These are phyloP conservation scores for Ataeniobius toweri DNA, from an alignment of 2,797 vertebrate genomes.

Conservation along the genomic window DNA sequence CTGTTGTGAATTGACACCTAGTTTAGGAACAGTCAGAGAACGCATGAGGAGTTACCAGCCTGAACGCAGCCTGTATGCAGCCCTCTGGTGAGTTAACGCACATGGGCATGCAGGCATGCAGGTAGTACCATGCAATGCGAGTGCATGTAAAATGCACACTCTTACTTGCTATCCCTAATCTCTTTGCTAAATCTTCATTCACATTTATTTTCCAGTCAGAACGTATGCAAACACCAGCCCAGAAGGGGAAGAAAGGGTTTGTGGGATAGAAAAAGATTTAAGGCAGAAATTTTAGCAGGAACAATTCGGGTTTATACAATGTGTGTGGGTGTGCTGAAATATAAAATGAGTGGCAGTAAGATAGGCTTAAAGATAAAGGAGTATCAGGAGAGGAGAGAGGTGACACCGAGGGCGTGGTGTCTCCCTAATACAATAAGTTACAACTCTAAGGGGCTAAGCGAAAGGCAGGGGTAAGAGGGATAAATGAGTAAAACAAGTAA, in stretches of 20 bases:
- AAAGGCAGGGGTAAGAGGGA: constrained; percentile 37
- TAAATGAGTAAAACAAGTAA: constrained; percentile 33
- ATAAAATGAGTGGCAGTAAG: constrained; percentile 39
- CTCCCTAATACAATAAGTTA: constrained; percentile 68
- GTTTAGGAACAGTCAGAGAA: constrained; percentile 99
- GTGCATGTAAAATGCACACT: constrained; percentile 61
- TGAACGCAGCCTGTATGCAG: constrained; percentile 86
- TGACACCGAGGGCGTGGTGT: constrained; percentile 80
- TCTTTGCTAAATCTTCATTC: constrained; percentile 30
- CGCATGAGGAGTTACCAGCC: constrained; percentile 98
- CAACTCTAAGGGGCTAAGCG: constrained; percentile 61
- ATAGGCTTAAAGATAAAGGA: constrained; percentile 42
- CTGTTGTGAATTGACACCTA: constrained; percentile 99
- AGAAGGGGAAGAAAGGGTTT: constrained; percentile 28
- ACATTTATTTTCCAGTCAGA: constrained; percentile 6
- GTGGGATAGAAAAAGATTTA: constrained; percentile 50
- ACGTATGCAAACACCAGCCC: constrained; percentile 44
- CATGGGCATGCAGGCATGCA: constrained; percentile 78
- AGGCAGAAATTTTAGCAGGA: constrained; percentile 31
- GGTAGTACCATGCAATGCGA: constrained; percentile 59
- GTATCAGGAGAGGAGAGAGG: constrained; percentile 57
- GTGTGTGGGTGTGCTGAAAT: constrained; percentile 22
- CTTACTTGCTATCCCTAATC: constrained; percentile 31
- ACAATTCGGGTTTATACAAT: constrained; percentile 15
- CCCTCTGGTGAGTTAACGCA: constrained; percentile 70